Evolutionary conservation across 2,888 invertebrate species (phyloP).

Genomic region (Darwinula stevensoni): DNA sequence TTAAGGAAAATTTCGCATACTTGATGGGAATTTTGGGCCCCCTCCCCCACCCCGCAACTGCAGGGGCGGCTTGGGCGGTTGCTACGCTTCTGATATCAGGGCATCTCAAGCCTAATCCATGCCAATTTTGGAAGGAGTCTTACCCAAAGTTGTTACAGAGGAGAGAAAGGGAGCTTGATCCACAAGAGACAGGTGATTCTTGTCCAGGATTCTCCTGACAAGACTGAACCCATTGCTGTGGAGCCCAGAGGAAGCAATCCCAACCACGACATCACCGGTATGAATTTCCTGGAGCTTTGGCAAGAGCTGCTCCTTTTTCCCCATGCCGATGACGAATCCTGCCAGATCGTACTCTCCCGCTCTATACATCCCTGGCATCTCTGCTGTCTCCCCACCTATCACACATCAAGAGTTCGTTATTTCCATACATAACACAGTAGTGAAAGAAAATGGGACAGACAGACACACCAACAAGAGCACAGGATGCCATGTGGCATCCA

Average conservation of each 20-base stretch:
- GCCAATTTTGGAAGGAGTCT: too few species aligned
- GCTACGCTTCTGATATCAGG: too few species aligned
- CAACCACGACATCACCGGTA: slow-evolving; percentile 50
- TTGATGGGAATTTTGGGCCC: too few species aligned
- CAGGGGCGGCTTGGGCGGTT: too few species aligned
- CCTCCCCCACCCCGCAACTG: too few species aligned
- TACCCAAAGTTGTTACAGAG: too few species aligned
- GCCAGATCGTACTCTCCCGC: slow-evolving; percentile 73
- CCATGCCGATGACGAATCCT: slow-evolving; percentile 73
- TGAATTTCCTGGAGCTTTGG: slow-evolving; percentile 21
- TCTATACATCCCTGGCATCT: slow-evolving; percentile 82
- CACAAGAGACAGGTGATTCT: too few species aligned
- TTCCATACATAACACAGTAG: not conserved
- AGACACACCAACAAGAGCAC: slow-evolving; percentile 49
- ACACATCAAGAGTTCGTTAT: slow-evolving; percentile 9
- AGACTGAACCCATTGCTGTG: slow-evolving; percentile 87
- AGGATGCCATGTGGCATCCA: slow-evolving; percentile 56
- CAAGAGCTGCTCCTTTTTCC: not conserved
- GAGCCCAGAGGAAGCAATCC: slow-evolving; percentile 58
- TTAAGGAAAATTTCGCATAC: too few species aligned
- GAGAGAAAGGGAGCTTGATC: too few species aligned
- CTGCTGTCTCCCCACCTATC: slow-evolving; percentile 75
- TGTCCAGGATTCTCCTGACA: slow-evolving; percentile 42
- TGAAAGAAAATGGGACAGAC: not conserved
- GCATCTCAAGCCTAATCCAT: too few species aligned